Conservation (phyloP, 1,140 invertebrate species). For the Atta colombica region DNA sequence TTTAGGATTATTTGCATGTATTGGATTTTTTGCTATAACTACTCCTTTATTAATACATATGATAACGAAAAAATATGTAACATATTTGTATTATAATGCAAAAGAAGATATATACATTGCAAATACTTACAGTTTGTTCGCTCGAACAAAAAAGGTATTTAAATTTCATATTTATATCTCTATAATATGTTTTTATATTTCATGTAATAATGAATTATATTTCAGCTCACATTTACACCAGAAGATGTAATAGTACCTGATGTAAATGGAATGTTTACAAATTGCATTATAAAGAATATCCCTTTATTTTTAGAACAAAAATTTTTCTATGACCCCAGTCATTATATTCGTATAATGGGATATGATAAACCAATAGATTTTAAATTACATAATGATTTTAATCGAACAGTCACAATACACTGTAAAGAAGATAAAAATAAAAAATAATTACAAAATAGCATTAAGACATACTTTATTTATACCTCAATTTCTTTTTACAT, state of each 20-base stretch:
- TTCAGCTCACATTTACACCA: slow-evolving; percentile 91
- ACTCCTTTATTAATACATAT: slow-evolving; percentile 94
- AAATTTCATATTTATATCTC: slow-evolving; percentile 12
- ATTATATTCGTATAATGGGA: slow-evolving; percentile 95
- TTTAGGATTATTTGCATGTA: slow-evolving; percentile 88
- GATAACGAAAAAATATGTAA: slow-evolving; percentile 95
- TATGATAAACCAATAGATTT: slow-evolving; percentile 96
- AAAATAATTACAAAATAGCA: slow-evolving; percentile 34
- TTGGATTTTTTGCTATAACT: slow-evolving; percentile 93
- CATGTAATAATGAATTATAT: slow-evolving; percentile 87
- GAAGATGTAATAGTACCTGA: slow-evolving; percentile 93
- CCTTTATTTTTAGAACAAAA: slow-evolving; percentile 92
- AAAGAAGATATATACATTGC: slow-evolving; percentile 61
- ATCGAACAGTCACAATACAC: slow-evolving; percentile 9
- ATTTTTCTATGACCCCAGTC: slow-evolving; percentile 89
- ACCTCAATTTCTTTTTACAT: slow-evolving; percentile 44
- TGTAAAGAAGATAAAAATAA: slow-evolving; percentile 48
- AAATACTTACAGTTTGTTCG: slow-evolving; percentile 32
- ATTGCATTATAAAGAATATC: slow-evolving; percentile 90
- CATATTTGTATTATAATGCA: slow-evolving; percentile 90
- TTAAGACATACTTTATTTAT: slow-evolving; percentile 31
- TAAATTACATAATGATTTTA: slow-evolving; percentile 84
- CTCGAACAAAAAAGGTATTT: neutral
- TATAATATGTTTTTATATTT: slow-evolving; percentile 80
- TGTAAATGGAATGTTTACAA: slow-evolving; percentile 93